A percentile compares a stretch with the other conserved stretches of the same genome.
phyloP scores from a whole-genome alignment of 1,140 invertebrate species.

The Magallana gigas region DNA sequence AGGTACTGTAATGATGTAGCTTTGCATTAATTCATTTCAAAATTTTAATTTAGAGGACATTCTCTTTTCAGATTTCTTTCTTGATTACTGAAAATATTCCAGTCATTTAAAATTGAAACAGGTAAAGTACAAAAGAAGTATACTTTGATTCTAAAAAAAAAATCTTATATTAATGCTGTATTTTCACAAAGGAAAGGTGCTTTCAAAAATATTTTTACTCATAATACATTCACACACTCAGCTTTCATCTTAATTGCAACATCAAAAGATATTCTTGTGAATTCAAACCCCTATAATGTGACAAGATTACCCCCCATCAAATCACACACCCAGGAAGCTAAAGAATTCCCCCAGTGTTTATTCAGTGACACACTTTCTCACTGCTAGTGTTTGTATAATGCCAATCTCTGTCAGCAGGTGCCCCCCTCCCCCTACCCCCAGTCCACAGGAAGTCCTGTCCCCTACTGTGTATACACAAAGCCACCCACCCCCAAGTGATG shows the following conservation, averaged over 20 bases:
- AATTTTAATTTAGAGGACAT: no score
- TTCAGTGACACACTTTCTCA: constrained; percentile 6
- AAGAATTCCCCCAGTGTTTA: not conserved
- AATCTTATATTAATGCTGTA: not conserved
- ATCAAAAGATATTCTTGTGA: no score
- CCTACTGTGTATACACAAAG: constrained; percentile 7
- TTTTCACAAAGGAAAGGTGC: not conserved
- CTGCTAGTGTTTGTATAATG: constrained; percentile 13
- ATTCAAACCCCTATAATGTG: not conserved
- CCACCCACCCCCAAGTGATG: not conserved
- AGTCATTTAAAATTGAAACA: not conserved
- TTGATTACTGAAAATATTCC: not conserved
- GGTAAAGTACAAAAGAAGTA: not conserved
- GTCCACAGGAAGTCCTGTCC: not conserved
- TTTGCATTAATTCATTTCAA: no score
- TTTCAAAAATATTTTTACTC: not conserved
- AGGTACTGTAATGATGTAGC: no score
- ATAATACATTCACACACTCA: not conserved
- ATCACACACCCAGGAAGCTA: not conserved
- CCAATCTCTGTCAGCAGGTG: not conserved
- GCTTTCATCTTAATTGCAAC: no score
- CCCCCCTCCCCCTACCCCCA: not conserved
- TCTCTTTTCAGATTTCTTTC: not conserved
- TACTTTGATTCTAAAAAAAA: not conserved
- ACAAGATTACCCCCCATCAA: not conserved